Percentiles rank a stretch among this genome's conserved stretches.
phyloP scores from a whole-genome alignment of 2,797 vertebrate genomes.

The Chelonia mydas region DNA sequence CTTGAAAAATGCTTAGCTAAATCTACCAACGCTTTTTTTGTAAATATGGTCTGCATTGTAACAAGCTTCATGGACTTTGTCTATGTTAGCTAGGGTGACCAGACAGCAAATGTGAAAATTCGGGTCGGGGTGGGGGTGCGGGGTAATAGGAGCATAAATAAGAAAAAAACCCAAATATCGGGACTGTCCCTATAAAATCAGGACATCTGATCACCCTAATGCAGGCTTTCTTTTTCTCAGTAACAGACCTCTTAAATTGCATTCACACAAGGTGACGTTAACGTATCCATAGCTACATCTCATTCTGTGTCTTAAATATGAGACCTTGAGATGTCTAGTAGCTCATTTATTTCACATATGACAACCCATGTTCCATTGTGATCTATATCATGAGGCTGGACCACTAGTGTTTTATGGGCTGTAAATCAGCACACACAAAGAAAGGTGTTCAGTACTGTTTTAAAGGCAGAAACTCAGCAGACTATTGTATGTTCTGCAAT shows the following conservation, averaged over 20 bases:
- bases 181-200: too few species aligned
- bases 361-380: fast-evolving
- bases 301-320: slow-evolving; percentile 29
- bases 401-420: not conserved
- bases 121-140: too few species aligned
- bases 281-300: not conserved
- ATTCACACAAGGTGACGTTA: not conserved
- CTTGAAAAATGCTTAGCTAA: not conserved
- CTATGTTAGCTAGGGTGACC: not conserved
- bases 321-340: not conserved
- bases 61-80: not conserved
- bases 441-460: not conserved
- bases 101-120: too few species aligned
- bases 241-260: not conserved
- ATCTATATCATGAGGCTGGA: not conserved
- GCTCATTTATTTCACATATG: not conserved
- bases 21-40: not conserved
- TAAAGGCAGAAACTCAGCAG: not conserved
- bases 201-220: too few species aligned
- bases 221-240: not conserved
- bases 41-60: not conserved
- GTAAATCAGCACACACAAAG: not conserved
- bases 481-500: not conserved
- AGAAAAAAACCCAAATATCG: too few species aligned
- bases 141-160: too few species aligned